These are phyloP conservation scores for Slavum lentiscoides DNA, from an alignment of 2,888 invertebrate genomes.

Conservation along the genomic window DNA sequence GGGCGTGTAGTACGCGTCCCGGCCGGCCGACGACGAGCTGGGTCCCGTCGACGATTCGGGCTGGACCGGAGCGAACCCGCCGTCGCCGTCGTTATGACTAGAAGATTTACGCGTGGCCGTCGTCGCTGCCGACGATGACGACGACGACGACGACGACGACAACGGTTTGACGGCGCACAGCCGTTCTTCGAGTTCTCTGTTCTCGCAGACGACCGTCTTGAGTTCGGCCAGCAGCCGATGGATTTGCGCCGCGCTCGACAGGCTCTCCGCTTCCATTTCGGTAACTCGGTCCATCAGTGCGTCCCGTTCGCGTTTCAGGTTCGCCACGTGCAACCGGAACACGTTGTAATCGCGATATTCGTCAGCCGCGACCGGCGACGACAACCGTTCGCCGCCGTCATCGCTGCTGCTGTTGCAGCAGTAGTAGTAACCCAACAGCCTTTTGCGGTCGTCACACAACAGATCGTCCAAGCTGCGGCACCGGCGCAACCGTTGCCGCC, in stretches of 20 bases:
- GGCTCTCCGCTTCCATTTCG: constrained; percentile 76
- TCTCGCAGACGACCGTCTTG: constrained; percentile 65
- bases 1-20: constrained; percentile 37
- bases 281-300: constrained; percentile 73
- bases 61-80: constrained; percentile 30
- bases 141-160: no score
- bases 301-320: constrained; percentile 74
- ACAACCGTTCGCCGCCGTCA: constrained; percentile 52
- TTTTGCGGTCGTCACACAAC: constrained; percentile 10
- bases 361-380: constrained; percentile 57
- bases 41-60: constrained; percentile 46
- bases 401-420: no score
- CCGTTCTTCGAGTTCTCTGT: constrained; percentile 68
- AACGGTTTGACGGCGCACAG: constrained; percentile 60
- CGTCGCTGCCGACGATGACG: background rate
- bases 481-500: constrained; percentile 48
- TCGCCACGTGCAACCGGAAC: constrained; percentile 65
- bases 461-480: constrained; percentile 55
- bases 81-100: constrained; percentile 36
- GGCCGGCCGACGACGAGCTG: constrained; percentile 39
- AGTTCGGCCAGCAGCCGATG: constrained; percentile 70
- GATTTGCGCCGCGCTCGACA: constrained; percentile 69
- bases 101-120: constrained; percentile 17
- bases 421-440: constrained; percentile 56
- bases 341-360: constrained; percentile 60